Percentiles rank a stretch among this genome's conserved stretches.
Evolutionary conservation across 2,113 vertebrate genomes (phyloP).

Genomic region (Coracopsis vasa): DNA sequence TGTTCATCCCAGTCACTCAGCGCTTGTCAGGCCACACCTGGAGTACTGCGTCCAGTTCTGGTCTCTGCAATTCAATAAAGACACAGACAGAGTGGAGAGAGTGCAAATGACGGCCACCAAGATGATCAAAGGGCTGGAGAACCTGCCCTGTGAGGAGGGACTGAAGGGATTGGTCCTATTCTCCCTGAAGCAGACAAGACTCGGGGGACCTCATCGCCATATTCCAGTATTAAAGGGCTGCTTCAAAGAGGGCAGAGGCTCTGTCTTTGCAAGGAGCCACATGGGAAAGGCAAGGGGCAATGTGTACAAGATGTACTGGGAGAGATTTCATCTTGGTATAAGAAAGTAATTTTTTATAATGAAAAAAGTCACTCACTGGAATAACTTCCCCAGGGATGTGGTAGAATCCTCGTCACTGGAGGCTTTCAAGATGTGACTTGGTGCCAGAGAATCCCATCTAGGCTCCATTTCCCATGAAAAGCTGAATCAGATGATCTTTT

Average conservation of each 20-base stretch:
- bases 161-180: not conserved
- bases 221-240: not conserved
- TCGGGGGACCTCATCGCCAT: not conserved
- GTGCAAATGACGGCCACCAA: not conserved
- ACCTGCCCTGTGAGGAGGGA: not conserved
- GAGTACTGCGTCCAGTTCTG: not conserved
- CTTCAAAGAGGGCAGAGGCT: not conserved
- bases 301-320: not conserved
- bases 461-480: not conserved
- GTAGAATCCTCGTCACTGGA: not conserved
- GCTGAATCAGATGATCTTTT: not conserved
- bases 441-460: not conserved
- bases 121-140: not conserved
- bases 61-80: not conserved
- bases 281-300: not conserved
- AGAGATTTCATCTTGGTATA: not conserved
- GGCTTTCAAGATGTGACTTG: not conserved
- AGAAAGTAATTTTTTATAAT: not conserved
- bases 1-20: not conserved
- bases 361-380: not conserved
- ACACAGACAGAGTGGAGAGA: not conserved
- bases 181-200: not conserved
- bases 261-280: not conserved
- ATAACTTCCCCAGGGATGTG: not conserved
- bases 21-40: not conserved